Conservation (phyloP, 1,140 invertebrate genomes). For the Euschistus heros region DNA sequence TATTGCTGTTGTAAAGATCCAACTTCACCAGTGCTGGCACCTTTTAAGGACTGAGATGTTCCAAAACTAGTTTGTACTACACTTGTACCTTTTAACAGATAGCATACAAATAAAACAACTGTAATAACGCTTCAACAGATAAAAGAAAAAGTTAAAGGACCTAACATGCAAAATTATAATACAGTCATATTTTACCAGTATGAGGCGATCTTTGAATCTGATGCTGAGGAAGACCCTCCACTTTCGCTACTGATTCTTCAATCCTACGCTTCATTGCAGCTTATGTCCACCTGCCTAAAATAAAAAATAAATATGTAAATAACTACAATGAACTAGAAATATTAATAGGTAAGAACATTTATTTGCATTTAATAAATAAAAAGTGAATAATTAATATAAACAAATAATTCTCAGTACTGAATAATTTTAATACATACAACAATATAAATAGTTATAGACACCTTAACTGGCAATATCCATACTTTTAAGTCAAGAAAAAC, state of each 20-base stretch:
- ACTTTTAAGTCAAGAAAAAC: too few relatives aligned
- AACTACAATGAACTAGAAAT: too few relatives aligned
- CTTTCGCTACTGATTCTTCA: slow-evolving; percentile 42
- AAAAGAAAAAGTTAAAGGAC: not conserved
- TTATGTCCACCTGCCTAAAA: slow-evolving; percentile 37
- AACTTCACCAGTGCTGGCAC: slow-evolving; percentile 14
- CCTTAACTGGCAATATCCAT: too few relatives aligned
- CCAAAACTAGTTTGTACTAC: slow-evolving; percentile 21
- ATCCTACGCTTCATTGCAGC: slow-evolving; percentile 52
- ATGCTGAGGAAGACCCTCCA: slow-evolving; percentile 38
- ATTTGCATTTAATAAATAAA: too few relatives aligned
- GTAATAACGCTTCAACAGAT: too few relatives aligned
- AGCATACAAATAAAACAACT: too few relatives aligned
- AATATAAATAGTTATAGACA: too few relatives aligned
- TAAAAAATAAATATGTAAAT: not conserved
- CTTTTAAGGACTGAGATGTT: slow-evolving; percentile 16
- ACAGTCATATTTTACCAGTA: slow-evolving; percentile 32
- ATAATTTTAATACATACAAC: too few relatives aligned
- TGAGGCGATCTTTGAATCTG: slow-evolving; percentile 37
- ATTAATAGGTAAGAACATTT: too few relatives aligned
- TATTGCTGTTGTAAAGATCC: slow-evolving; percentile 16
- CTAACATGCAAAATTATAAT: not conserved
- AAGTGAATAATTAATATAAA: too few relatives aligned
- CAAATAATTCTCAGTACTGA: too few relatives aligned
- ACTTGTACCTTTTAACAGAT: slow-evolving; percentile 31